phyloP scores from a whole-genome alignment of 2,888 invertebrate species.

The Petrolisthes manimaculis region DNA sequence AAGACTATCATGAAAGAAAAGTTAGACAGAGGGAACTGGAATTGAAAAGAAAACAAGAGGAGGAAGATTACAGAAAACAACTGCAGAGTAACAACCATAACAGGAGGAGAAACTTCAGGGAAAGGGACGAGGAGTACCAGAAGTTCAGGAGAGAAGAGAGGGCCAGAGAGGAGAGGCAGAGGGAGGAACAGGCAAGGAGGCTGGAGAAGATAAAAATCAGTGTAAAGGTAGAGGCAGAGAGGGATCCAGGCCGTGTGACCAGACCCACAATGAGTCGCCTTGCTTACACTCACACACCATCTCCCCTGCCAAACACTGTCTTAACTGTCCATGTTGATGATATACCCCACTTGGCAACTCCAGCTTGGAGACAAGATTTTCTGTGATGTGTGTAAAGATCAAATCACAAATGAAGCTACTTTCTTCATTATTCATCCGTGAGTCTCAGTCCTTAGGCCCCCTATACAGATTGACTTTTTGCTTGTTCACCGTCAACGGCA shows the following conservation, averaged over 20 bases:
- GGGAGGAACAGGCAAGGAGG: neutral
- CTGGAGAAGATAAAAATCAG: neutral
- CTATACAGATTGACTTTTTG: too few species aligned
- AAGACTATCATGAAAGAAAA: neutral
- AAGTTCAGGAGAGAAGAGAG: neutral
- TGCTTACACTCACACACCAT: neutral
- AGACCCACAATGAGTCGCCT: constrained; percentile 17
- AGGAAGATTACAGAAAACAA: neutral
- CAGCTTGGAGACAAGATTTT: constrained; percentile 19
- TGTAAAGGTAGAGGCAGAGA: neutral
- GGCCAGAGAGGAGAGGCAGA: neutral
- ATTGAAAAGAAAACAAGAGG: neutral
- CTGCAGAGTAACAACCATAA: neutral
- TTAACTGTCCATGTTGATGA: neutral
- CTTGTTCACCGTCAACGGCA: too few species aligned
- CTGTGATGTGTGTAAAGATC: neutral
- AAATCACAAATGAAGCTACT: neutral
- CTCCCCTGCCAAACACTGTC: neutral
- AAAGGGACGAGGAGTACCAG: neutral
- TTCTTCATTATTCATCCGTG: too few species aligned
- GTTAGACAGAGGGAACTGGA: too few species aligned
- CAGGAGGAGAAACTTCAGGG: neutral
- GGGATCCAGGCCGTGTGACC: neutral
- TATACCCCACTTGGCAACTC: constrained; percentile 26
- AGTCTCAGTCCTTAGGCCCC: too few species aligned